Conservation (phyloP, 37 sponge, comb jelly and placozoan species). For the Aphrocallistes beatrix region DNA sequence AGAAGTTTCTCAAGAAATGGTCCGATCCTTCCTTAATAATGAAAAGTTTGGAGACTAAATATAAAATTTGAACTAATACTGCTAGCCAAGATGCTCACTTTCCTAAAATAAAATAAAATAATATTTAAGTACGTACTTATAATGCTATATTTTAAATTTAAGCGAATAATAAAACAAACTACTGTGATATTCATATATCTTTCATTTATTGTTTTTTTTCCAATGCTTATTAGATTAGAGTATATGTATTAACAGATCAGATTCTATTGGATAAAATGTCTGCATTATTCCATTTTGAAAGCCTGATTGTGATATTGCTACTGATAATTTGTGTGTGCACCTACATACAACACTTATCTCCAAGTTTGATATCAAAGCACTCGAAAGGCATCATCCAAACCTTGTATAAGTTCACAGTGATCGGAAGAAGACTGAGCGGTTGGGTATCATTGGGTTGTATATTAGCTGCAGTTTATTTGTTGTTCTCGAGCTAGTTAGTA, state of each 20-base stretch:
- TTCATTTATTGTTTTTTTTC: no score
- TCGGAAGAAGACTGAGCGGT: not conserved
- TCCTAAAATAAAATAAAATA: no score
- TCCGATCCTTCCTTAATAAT: not conserved
- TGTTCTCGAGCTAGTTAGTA: not conserved
- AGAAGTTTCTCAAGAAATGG: not conserved
- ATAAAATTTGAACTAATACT: no score
- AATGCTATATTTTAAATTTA: no score
- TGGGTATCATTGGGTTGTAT: not conserved
- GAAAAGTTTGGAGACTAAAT: no score
- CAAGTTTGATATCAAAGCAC: conserved; percentile 2
- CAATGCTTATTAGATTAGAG: no score
- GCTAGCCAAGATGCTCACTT: no score
- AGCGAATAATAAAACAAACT: no score
- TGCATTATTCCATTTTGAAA: conserved; percentile 3
- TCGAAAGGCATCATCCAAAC: not conserved
- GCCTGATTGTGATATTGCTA: not conserved
- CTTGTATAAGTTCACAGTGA: not conserved
- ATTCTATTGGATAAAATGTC: no score
- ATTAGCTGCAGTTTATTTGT: not conserved
- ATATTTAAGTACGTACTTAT: no score
- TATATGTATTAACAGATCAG: not conserved
- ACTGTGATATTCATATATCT: no score
- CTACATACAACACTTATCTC: not conserved
- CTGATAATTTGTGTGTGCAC: not conserved